Base-by-base conservation (phyloP, 2,888 invertebrate species). In the Bellardia pandia region DNA sequence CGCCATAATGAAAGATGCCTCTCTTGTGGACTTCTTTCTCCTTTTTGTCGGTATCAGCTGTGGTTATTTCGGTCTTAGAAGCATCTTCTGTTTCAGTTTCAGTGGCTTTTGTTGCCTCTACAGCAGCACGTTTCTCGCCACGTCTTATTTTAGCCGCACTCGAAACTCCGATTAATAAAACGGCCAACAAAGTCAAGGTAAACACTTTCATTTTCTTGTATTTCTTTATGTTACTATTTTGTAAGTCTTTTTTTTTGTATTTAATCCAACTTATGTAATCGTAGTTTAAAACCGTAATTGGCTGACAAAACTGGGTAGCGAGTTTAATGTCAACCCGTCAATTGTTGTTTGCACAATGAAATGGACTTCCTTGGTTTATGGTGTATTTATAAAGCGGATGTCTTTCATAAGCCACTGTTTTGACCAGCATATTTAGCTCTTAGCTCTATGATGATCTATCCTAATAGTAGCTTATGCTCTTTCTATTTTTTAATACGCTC, bases 331-430 rank as follows among this genome's bases (percentile, higher is more conserved):
- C 84, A 86, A 83, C 90, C 90, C 90, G 89, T 88, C 90, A 90
- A 89, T 90, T 86, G 91, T 89, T 90, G 89, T 89, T 89, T 89
- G 89, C 89, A 89, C 89, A 93, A 92, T 93, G 91, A 91, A 92
- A 91, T 91, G 90, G 91, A 92, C 92, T 93, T 93, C 93, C 92
- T 91, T 89, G 89, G 89, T 89, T 85, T 89, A 90, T 92, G 91
- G 89, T 92, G 93, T 93, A 93, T 93, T 93, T 93, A 93, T 93
- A 92, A 93, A 93, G 93, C 93, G 91, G 90, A 91, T 90, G 89
- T 91, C 90, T 87, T 81, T 77, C 72, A 33, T 62, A 81, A 85
- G 3, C 7, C 58, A 37, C 33, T 37, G 45, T 48, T 11, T 23
- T 71, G 64, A 66, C 80, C 74, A 84, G 42, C 60, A 30, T 6